Conservation (phyloP, 2,113 vertebrate species). For the Bos javanicus region DNA sequence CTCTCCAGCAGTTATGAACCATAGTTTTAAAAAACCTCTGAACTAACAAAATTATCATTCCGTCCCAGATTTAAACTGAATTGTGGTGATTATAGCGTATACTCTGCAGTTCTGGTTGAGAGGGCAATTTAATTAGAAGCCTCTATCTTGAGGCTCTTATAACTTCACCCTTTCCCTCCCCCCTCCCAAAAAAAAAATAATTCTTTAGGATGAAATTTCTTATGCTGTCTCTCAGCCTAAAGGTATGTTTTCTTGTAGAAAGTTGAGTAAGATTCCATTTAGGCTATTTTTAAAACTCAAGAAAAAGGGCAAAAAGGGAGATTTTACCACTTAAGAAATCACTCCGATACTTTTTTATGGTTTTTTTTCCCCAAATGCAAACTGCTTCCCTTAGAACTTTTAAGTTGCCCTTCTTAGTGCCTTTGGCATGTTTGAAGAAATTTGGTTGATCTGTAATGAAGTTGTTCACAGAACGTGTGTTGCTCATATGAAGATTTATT, state of each 20-base stretch:
- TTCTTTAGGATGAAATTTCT: conserved; percentile 70
- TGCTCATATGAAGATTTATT: conserved; percentile 10
- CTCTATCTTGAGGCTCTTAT: conserved; percentile 65
- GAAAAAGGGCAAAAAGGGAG: conserved; percentile 25
- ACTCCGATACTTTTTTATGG: background rate
- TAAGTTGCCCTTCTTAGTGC: background rate
- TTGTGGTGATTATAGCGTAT: conserved; percentile 35
- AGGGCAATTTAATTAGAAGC: conserved; percentile 75
- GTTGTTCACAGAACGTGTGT: conserved; percentile 13
- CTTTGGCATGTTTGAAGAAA: conserved; percentile 50
- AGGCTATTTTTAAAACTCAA: conserved; percentile 66
- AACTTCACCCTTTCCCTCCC: conserved; percentile 1
- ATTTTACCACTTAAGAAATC: conserved; percentile 59
- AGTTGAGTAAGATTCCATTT: conserved; percentile 61
- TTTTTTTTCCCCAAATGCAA: background rate
- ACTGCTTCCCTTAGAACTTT: conserved; percentile 46
- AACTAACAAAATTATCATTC: conserved; percentile 73
- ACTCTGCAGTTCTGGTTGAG: conserved; percentile 62
- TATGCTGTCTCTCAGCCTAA: conserved; percentile 56
- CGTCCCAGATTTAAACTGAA: conserved; percentile 62
- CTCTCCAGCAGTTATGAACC: conserved; percentile 44
- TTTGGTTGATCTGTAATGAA: conserved; percentile 41
- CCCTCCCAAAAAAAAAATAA: conserved; percentile 1
- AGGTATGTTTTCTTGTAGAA: conserved; percentile 62
- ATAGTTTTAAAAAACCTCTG: conserved; percentile 62